A percentile compares a stretch with the other conserved stretches of the same genome.
These are phyloP conservation scores for Stenichneumon culpator DNA, from an alignment of 2,888 invertebrate genomes.

Conservation along the genomic window DNA sequence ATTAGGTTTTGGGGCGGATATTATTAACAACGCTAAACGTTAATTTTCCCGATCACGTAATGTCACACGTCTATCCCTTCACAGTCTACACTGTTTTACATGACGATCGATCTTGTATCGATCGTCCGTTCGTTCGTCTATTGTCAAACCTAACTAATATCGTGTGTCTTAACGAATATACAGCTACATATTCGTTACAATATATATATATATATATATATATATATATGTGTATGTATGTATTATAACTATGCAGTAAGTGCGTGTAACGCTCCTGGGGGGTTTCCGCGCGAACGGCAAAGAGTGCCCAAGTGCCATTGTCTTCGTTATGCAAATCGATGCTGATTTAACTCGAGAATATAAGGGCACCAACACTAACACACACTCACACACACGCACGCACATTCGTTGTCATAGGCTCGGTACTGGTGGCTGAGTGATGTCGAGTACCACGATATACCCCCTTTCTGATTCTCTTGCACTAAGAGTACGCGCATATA, in stretches of 20 bases:
- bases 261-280: slow-evolving; percentile 6
- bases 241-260: background rate
- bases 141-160: too few species aligned
- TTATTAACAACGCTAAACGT: too few species aligned
- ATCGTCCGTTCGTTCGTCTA: too few species aligned
- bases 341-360: slow-evolving; percentile 72
- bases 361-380: slow-evolving; percentile 58
- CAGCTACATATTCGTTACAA: too few species aligned
- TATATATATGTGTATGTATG: background rate
- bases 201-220: background rate
- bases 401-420: slow-evolving; percentile 38
- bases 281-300: slow-evolving; percentile 60
- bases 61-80: too few species aligned
- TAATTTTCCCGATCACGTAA: too few species aligned
- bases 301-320: slow-evolving; percentile 73
- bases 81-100: too few species aligned
- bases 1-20: too few species aligned
- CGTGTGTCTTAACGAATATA: too few species aligned
- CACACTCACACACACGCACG: background rate
- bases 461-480: slow-evolving; percentile 47
- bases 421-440: slow-evolving; percentile 58
- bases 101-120: too few species aligned
- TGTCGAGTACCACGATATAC: slow-evolving; percentile 68
- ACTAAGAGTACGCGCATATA: slow-evolving; percentile 46
- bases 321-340: slow-evolving; percentile 77